A percentile compares a stretch with the other conserved stretches of the same genome.
Conservation (phyloP, 2,888 invertebrate genomes). For the Neelides folsomi region DNA sequence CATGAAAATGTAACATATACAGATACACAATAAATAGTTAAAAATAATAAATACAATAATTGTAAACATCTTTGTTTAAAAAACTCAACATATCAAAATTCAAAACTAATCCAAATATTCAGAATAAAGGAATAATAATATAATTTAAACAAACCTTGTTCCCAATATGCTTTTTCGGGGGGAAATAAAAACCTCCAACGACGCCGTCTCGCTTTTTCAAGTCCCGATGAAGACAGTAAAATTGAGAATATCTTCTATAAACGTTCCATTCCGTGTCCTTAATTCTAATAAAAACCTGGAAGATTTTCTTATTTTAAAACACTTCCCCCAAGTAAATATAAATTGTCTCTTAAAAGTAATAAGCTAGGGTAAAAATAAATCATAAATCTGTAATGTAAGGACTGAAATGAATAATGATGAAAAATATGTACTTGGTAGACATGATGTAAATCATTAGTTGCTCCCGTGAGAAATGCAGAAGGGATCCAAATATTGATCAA, state of each 20-base stretch:
- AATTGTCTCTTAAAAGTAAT: no score
- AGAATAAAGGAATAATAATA: neutral
- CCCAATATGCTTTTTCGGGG: slow-evolving; percentile 85
- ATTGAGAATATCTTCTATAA: slow-evolving; percentile 87
- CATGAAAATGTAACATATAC: neutral
- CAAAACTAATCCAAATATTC: no score
- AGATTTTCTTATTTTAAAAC: slow-evolving; percentile 20
- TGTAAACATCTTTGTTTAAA: no score
- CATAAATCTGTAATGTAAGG: no score
- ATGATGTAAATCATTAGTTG: slow-evolving; percentile 63
- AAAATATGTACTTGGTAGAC: slow-evolving; percentile 62
- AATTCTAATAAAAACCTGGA: slow-evolving; percentile 63
- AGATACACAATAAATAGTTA: no score
- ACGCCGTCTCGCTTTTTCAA: slow-evolving; percentile 68
- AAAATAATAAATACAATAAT: no score
- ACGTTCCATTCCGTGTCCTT: slow-evolving; percentile 88
- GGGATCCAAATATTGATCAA: slow-evolving; percentile 76
- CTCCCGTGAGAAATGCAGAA: slow-evolving; percentile 64
- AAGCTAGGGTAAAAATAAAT: no score
- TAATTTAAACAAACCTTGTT: slow-evolving; percentile 54
- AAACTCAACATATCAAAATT: no score
- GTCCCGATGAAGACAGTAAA: slow-evolving; percentile 69
- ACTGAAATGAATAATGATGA: no score
- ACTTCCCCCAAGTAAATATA: no score
- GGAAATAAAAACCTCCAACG: slow-evolving; percentile 72